Evolutionary conservation across 2,797 vertebrate species (phyloP), one percentile per base, ranked within the genome.

Genomic region (Karalla daura): DNA sequence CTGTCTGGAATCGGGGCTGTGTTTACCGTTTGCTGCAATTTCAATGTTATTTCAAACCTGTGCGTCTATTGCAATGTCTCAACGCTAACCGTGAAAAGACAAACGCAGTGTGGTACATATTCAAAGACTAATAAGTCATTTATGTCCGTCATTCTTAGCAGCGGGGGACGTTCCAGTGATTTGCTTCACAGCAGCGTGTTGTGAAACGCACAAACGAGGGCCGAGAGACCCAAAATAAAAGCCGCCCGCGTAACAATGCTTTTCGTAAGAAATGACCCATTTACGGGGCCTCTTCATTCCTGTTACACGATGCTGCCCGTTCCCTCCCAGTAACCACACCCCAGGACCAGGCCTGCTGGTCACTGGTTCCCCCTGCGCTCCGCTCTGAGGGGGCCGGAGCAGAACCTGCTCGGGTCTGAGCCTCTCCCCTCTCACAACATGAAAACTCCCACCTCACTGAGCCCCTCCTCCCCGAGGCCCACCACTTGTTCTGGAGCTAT

Each of bases 401-500:
- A 62, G 59, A 74, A 66, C 21, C 27, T 40, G 44, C 51, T 64
- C 43, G 9, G 30, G 36, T 76, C 62, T 33, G 39, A 54, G 52
- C 47, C 68, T 68, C 66, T 74, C 60, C 56, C 80, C 54, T 80
- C 67, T 76, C 52, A 63, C 67, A 12, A 74, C 55, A 53, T 55
- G 35, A 83, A 73, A 55, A 63, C 69, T 85, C 61, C 81, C 73
- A 74, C 63, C 30, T 51, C 64, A 69, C 69, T 53, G 40, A 67
- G 72, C 66, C 58, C 54, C 46, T 87, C 78, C 63, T 86, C 66
- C 40, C 47, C 30, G 71, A 75, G 79, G 70, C 56, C 74, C 46
- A 67, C 80, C 76, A 83, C 80, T 86, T 84, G 70, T 75, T 87
- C 60, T 72, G 50, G 49, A 60, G 53, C 46, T 50, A 80, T 86